Evolutionary conservation across 2,797 vertebrate genomes (phyloP), one percentile per base, ranked within the genome.

Genomic region (Tympanoctomys barrerae): DNA sequence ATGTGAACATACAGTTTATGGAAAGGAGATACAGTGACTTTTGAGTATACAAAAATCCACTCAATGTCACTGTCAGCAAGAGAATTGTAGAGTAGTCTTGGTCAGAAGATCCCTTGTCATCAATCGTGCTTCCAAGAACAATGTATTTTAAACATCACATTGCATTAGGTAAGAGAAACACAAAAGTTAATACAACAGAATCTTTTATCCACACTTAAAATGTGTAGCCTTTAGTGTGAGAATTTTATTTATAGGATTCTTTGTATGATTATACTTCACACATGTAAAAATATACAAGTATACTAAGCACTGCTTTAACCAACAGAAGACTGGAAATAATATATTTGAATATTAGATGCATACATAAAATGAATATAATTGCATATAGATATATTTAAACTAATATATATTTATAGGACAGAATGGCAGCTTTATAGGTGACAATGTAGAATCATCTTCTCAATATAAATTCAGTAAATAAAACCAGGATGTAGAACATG

Each of bases 401-500:
- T 82, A 80, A 52, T 73, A 24, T 82, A 28, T 71, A 49, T 78
- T 86, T 77, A 33, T 71, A 85, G 61, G 96, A 78, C 26, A 91
- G 42, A 46, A 16, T 82, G n/a, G 3, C 13, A 95, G 26, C 14
- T 66, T 62, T 52, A 46, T 46, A 84, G 64, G 18, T 2, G 18
- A 70, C 66, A 70, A 7, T 80, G 7, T 82, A 61, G n/a, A 81
- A 71, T 4, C 90, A 24, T 70, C 24, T 68, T 39, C 82, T 13
- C 52, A 54, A 24, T 39, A 79, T 9, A 61, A 54, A 73, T 93
- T 86, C 52, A 46, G 31, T 62, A 46, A 77, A 54, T 33, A 52
- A 79, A 49, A 18, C 31, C 26, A 78, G 66, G 59, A 59, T 19
- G 4, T 11, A 61, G 26, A 42, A 16, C 42, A 36, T 31, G 10